Conservation (phyloP, 2,797 vertebrate species). For the Enteromius argenteus region DNA sequence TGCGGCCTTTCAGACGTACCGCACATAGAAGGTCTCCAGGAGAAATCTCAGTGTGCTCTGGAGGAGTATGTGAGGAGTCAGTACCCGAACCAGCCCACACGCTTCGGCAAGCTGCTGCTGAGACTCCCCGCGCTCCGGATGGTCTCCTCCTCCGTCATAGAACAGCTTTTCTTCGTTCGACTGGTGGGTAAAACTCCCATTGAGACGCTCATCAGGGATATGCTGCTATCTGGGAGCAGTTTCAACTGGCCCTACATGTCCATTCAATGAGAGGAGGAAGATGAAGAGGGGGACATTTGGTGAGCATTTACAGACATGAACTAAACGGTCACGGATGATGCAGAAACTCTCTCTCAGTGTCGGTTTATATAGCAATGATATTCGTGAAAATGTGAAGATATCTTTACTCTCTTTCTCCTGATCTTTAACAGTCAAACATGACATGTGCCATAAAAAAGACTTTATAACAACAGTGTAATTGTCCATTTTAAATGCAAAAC, state of each 20-base stretch:
- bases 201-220: slow-evolving; percentile 98
- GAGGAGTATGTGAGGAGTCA: slow-evolving; percentile 97
- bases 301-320: background rate
- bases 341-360: slow-evolving; percentile 19
- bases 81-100: slow-evolving; percentile 96
- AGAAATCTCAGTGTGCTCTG: slow-evolving; percentile 97
- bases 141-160: slow-evolving; percentile 97
- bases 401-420: slow-evolving; percentile 23
- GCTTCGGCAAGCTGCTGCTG: slow-evolving; percentile 96
- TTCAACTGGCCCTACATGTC: slow-evolving; percentile 99
- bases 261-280: slow-evolving; percentile 81
- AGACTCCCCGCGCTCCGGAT: slow-evolving; percentile 95
- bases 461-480: slow-evolving; percentile 13
- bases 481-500: slow-evolving; percentile 5
- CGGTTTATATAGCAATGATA: slow-evolving; percentile 31
- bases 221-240: slow-evolving; percentile 98
- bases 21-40: slow-evolving; percentile 96
- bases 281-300: slow-evolving; percentile 17
- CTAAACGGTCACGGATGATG: background rate
- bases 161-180: slow-evolving; percentile 98
- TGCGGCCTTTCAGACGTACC: slow-evolving; percentile 95
- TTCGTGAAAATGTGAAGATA: slow-evolving; percentile 43
- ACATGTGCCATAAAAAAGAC: slow-evolving; percentile 11
- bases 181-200: slow-evolving; percentile 99
- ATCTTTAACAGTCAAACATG: slow-evolving; percentile 23